Evolutionary conservation across 2,113 vertebrate genomes (phyloP).

Genomic region (Uria aalge): DNA sequence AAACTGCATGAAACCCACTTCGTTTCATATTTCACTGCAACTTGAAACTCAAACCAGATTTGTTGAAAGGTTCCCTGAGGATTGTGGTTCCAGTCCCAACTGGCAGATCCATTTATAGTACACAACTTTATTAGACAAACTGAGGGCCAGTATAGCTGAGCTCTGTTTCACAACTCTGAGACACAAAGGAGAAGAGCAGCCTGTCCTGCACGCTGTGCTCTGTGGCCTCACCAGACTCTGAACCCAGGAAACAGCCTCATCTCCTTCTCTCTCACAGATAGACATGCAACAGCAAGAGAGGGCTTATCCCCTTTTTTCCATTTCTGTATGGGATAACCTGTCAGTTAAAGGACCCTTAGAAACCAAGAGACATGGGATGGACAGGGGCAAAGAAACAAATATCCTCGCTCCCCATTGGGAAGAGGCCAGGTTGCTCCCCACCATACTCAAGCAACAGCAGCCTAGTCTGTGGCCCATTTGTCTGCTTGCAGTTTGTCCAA

Average conservation of each 20-base stretch:
- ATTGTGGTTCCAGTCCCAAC: slow-evolving; percentile 3
- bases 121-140: not conserved
- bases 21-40: slow-evolving; percentile 38
- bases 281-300: not conserved
- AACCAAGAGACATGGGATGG: not conserved
- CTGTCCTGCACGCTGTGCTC: not conserved
- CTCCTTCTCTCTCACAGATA: not conserved
- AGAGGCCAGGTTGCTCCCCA: not conserved
- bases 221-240: not conserved
- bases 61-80: slow-evolving; percentile 33
- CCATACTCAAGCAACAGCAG: not conserved
- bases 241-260: not conserved
- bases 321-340: not conserved
- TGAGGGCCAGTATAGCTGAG: not conserved
- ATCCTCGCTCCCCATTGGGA: not conserved
- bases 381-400: not conserved
- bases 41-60: slow-evolving; percentile 52
- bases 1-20: not conserved
- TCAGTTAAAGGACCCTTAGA: not conserved
- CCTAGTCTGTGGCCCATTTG: not conserved
- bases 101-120: slow-evolving; percentile 29
- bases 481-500: not conserved
- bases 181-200: not conserved
- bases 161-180: not conserved
- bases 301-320: not conserved